These are phyloP conservation scores for Semnopithecus entellus DNA, from an alignment of 2,113 vertebrate species.

Conservation along the genomic window DNA sequence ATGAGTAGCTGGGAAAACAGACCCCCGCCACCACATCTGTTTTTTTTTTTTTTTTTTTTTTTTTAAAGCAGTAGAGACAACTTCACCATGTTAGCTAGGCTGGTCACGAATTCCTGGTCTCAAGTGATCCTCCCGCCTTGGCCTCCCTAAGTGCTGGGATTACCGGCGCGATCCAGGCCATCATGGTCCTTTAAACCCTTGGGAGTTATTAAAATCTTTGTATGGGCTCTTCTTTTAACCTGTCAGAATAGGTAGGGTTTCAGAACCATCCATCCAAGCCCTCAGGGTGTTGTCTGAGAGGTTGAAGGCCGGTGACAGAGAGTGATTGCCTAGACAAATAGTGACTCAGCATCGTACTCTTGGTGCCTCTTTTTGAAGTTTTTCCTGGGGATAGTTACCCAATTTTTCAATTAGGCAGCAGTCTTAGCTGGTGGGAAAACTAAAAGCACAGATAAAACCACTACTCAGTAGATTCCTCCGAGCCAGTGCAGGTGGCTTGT, in stretches of 20 bases:
- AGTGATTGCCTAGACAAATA: background rate
- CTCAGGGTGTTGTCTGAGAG: background rate
- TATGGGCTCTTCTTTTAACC: background rate
- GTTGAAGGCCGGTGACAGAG: background rate
- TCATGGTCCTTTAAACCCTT: background rate
- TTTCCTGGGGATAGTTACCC: background rate
- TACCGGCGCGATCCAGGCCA: too few species aligned
- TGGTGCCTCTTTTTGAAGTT: background rate
- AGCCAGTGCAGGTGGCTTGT: background rate
- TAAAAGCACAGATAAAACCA: background rate
- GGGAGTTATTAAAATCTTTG: background rate
- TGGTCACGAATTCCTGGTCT: too few species aligned
- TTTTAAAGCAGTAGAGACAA: too few species aligned
- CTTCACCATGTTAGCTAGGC: too few species aligned
- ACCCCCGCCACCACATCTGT: too few species aligned
- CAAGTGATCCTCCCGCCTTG: too few species aligned
- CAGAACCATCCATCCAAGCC: background rate
- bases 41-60: too few species aligned
- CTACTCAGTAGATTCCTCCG: background rate
- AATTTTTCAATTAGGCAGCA: background rate
- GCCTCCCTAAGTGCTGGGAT: too few species aligned
- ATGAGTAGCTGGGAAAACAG: too few species aligned
- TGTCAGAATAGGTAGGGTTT: background rate
- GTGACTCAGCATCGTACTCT: background rate
- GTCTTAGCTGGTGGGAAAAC: slow-evolving; percentile 22